Percentiles rank a stretch among this genome's conserved stretches.
Conservation (phyloP, 2,113 vertebrate species). For the Cololabis saira region DNA sequence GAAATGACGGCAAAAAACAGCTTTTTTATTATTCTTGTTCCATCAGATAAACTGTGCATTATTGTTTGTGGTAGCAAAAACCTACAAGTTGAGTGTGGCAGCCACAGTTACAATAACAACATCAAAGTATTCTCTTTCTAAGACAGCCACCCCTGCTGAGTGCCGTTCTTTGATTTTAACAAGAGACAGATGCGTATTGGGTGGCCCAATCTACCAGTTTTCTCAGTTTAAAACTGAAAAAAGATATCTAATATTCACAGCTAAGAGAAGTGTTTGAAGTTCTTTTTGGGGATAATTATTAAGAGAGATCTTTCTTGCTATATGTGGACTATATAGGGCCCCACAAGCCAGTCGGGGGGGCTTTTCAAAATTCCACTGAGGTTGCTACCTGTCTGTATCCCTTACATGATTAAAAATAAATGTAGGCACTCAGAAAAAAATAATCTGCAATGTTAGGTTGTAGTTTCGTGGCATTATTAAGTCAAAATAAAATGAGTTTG, state of each 20-base stretch:
- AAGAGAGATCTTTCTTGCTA: background rate
- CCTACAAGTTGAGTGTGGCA: constrained; percentile 12
- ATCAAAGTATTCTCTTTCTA: constrained; percentile 31
- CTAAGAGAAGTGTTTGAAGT: background rate
- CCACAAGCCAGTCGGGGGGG: too few species aligned
- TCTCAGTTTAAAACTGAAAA: constrained; percentile 12
- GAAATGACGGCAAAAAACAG: background rate
- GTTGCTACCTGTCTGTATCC: too few species aligned
- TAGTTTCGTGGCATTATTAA: too few species aligned
- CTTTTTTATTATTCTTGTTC: background rate
- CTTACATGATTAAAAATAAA: too few species aligned
- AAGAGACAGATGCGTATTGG: background rate
- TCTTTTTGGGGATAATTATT: constrained; percentile 21
- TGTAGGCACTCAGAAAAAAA: too few species aligned
- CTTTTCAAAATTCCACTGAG: too few species aligned
- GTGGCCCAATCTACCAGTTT: constrained; percentile 10
- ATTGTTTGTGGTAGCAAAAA: constrained; percentile 20
- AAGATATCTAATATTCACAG: background rate
- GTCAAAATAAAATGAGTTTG: too few species aligned
- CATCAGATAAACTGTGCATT: background rate
- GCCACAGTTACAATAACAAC: constrained; percentile 23
- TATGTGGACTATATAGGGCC: too few species aligned
- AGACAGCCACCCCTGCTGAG: constrained; percentile 35
- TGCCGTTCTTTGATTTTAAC: constrained; percentile 46
- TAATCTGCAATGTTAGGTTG: too few species aligned